These are phyloP conservation scores for Dromococcyx pavoninus DNA, from an alignment of 2,797 vertebrate genomes.

Conservation along the genomic window DNA sequence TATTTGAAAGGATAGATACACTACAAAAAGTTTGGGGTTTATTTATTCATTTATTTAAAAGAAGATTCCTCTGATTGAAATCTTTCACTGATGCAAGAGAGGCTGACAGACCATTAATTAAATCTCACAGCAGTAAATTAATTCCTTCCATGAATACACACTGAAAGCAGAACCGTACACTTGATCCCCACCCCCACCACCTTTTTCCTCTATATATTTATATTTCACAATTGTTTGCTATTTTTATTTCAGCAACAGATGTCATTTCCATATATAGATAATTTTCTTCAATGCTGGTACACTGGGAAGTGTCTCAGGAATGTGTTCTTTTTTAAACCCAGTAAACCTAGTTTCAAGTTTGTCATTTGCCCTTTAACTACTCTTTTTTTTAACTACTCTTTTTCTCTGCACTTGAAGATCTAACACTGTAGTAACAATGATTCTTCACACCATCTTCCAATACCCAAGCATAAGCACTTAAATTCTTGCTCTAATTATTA, in stretches of 20 bases:
- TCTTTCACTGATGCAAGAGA: not conserved
- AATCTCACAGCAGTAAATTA: not conserved
- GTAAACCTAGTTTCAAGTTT: not conserved
- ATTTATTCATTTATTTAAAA: not conserved
- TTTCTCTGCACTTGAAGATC: not conserved
- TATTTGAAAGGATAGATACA: not conserved
- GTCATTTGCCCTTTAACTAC: not conserved
- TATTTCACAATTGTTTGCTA: not conserved
- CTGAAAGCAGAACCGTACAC: not conserved
- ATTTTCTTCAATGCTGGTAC: not conserved
- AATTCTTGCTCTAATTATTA: not conserved
- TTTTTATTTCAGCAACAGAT: conserved; percentile 36
- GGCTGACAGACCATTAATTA: not conserved
- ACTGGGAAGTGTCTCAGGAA: not conserved
- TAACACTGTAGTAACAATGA: not conserved
- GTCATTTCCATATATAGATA: not conserved
- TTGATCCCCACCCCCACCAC: not conserved
- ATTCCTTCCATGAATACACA: not conserved
- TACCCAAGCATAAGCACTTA: not conserved
- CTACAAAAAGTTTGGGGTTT: not conserved
- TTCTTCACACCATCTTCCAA: not conserved
- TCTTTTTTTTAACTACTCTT: too few relatives aligned
- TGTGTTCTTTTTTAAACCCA: not conserved
- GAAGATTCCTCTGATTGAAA: not conserved
- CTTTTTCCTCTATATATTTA: not conserved